phyloP scores from a whole-genome alignment of 2,888 invertebrate species.

The Drosophila buzzatii region DNA sequence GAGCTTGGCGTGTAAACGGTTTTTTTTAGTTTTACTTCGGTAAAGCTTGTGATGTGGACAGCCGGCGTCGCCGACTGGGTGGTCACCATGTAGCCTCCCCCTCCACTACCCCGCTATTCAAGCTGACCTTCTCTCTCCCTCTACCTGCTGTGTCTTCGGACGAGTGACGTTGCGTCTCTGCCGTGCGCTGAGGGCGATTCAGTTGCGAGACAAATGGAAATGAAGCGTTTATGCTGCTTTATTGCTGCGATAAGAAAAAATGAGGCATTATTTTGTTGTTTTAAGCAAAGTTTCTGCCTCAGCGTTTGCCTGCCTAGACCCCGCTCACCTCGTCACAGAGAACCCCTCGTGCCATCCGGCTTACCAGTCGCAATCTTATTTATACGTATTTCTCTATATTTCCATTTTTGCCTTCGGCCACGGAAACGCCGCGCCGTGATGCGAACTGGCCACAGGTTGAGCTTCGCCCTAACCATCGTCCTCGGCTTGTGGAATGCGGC shows the following conservation, averaged over 20 bases:
- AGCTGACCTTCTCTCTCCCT: background rate
- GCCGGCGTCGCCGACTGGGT: slow-evolving; percentile 63
- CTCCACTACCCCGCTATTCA: background rate
- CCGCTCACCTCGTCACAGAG: slow-evolving; percentile 1
- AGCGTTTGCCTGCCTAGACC: slow-evolving; percentile 33
- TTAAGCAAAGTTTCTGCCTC: slow-evolving; percentile 62
- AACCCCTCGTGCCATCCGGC: background rate
- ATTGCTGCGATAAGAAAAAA: slow-evolving; percentile 83
- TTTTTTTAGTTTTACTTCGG: slow-evolving; percentile 40
- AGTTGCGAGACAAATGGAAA: slow-evolving; percentile 82
- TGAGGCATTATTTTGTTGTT: slow-evolving; percentile 78
- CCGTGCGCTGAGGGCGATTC: slow-evolving; percentile 68
- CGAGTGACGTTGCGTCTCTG: slow-evolving; percentile 68
- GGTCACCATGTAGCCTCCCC: slow-evolving; percentile 46
- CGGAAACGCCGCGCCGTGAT: slow-evolving; percentile 56
- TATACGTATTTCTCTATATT: slow-evolving; percentile 65
- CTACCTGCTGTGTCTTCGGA: slow-evolving; percentile 11
- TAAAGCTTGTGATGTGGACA: slow-evolving; percentile 63
- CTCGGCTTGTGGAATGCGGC: slow-evolving; percentile 60
- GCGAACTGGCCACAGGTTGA: slow-evolving; percentile 74
- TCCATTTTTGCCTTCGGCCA: slow-evolving; percentile 55
- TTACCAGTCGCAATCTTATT: slow-evolving; percentile 45
- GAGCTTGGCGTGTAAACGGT: slow-evolving; percentile 70
- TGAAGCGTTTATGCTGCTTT: slow-evolving; percentile 84
- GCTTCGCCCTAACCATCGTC: slow-evolving; percentile 20